A percentile compares a stretch with the other conserved stretches of the same genome.
These are phyloP conservation scores for Xiphophorus hellerii DNA, from an alignment of 2,113 vertebrate species.

Conservation along the genomic window DNA sequence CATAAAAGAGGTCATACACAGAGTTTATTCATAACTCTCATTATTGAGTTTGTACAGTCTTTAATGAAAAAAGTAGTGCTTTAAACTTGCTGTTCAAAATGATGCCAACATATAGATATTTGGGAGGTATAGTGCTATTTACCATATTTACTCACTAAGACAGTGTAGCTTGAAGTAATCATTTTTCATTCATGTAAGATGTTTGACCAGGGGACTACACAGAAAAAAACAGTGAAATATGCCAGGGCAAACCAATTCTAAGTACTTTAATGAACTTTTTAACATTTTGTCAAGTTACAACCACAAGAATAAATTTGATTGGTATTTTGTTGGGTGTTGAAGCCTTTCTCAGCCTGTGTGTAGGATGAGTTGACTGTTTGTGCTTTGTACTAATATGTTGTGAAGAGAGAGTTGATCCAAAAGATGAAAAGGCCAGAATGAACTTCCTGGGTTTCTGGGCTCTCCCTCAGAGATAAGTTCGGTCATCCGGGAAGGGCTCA, in stretches of 20 bases:
- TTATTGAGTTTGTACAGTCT: slow-evolving; percentile 2
- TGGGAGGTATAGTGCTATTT: not conserved
- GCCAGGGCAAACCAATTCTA: not conserved
- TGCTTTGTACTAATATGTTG: too few relatives aligned
- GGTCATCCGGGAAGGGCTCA: too few relatives aligned
- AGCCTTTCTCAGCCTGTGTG: too few relatives aligned
- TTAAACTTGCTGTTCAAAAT: not conserved
- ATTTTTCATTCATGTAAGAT: not conserved
- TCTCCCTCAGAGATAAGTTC: too few relatives aligned
- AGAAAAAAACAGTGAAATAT: too few relatives aligned
- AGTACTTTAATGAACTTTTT: not conserved
- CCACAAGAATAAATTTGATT: not conserved
- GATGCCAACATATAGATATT: not conserved
- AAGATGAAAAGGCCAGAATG: too few relatives aligned
- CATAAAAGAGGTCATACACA: not conserved
- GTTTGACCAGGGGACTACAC: not conserved
- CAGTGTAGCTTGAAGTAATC: not conserved
- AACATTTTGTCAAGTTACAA: not conserved
- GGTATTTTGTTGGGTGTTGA: not conserved
- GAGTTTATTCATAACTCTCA: not conserved
- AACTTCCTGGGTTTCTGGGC: too few relatives aligned
- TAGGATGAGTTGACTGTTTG: too few relatives aligned
- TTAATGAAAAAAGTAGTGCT: not conserved
- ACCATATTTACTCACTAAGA: too few relatives aligned
- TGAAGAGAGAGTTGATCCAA: too few relatives aligned